These are phyloP conservation scores for Orchestes rusci DNA, from an alignment of 2,888 invertebrate species.

Conservation along the genomic window DNA sequence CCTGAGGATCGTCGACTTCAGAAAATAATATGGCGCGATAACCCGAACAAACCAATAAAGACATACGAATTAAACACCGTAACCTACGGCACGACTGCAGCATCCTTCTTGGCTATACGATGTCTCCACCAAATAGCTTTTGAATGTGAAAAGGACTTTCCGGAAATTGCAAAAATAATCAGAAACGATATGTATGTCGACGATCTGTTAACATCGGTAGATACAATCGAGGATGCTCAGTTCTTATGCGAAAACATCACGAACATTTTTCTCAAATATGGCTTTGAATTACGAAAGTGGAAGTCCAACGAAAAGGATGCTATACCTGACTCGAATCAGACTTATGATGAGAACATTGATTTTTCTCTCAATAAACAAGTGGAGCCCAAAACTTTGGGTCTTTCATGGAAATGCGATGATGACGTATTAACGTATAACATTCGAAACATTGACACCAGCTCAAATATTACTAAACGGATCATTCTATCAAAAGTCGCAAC, in stretches of 20 bases:
- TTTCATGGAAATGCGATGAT: slow-evolving; percentile 2
- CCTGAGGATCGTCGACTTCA: slow-evolving; percentile 14
- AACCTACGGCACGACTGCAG: no score
- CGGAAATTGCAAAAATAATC: slow-evolving; percentile 12
- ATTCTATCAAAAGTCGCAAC: slow-evolving; percentile 12
- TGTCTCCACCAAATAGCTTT: slow-evolving; percentile 14
- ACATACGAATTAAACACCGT: slow-evolving; percentile 18
- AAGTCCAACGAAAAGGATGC: slow-evolving; percentile 14
- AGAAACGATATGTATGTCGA: slow-evolving; percentile 25
- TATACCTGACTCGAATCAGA: slow-evolving; percentile 1
- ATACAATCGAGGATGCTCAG: slow-evolving; percentile 10
- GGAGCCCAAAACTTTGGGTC: slow-evolving; percentile 7
- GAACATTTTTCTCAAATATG: slow-evolving; percentile 8
- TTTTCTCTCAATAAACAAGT: slow-evolving; percentile 2
- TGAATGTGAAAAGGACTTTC: slow-evolving; percentile 6
- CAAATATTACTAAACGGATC: slow-evolving; percentile 14
- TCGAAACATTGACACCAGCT: background rate
- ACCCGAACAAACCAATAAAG: slow-evolving; percentile 14
- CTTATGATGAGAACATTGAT: slow-evolving; percentile 1
- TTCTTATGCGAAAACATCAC: slow-evolving; percentile 9
- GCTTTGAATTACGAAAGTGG: slow-evolving; percentile 24
- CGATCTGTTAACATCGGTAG: slow-evolving; percentile 17
- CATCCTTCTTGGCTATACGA: slow-evolving; percentile 17
- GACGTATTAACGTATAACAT: slow-evolving; percentile 4
- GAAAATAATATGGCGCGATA: slow-evolving; percentile 15